Base-by-base conservation (phyloP, 2,113 vertebrate species). In the Pteruthius melanotis region DNA sequence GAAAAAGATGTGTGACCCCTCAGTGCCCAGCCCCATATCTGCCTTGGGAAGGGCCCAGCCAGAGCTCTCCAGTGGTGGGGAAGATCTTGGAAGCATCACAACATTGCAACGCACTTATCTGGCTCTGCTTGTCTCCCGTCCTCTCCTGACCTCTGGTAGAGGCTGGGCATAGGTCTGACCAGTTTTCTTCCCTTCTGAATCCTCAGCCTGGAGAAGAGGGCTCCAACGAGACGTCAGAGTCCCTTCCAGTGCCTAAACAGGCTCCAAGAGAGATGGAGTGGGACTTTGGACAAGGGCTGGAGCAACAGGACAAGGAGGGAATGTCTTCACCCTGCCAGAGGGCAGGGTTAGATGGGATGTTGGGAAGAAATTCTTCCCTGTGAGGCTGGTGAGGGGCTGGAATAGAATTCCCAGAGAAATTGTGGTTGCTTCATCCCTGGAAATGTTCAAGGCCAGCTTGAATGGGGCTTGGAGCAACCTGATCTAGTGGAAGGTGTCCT, bases 101-200 rank as follows among this genome's bases (percentile, higher is more conserved):
- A 3, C 23, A 1, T 2, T 3, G 0, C n/a, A 40, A 27, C 4
- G 2, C 14, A 5, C 9, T 70, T 4, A 0, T 1, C 53, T 8
- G 14, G 7, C 33, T 50, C 76, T 16, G 40, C 52, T 33, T 6
- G 0, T 10, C 35, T 44, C 44, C 91, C 22, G 28, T 21, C 22
- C 42, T 27, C 14, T 33, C 37, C 4, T 9, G n/a, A 21, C 27
- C 37, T 39, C 37, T 17, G 5, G 2, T 9, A 56, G 12, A 33
- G 19, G 24, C 21, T 4, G 6, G 63, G 37, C 9, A 39, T 45
- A 1, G 7, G 4, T 37, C 50, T 13, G 22, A 24, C 5, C 30
- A 4, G 20, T 33, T 63, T 3, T 9, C 12, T 7, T 1, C 13
- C 47, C 49, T 45, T 63, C 60, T 70, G 31, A 3, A 35, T 33